Conservation (phyloP, 2,113 vertebrate species). For the Mionectes macconnelli region DNA sequence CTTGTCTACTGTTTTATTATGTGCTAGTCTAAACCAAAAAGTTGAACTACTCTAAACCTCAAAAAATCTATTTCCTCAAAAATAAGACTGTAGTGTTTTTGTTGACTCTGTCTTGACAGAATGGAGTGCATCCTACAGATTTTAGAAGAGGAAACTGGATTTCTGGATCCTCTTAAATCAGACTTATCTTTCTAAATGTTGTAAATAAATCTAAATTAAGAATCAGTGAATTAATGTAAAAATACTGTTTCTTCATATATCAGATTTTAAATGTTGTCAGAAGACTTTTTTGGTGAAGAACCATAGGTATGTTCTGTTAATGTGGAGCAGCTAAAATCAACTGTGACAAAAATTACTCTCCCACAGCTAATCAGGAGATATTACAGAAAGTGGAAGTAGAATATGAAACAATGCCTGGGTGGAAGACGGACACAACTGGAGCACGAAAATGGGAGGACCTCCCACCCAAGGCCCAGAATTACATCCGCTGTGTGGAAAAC, state of each 20-base stretch:
- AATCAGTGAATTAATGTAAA: neutral
- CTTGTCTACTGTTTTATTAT: neutral
- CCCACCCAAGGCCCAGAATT: slow-evolving; percentile 92
- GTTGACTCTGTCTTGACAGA: neutral
- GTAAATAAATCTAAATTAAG: neutral
- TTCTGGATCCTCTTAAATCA: neutral
- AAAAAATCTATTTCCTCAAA: neutral
- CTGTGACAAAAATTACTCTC: neutral
- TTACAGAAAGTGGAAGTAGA: slow-evolving; percentile 96
- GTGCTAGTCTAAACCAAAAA: neutral
- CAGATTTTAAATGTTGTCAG: neutral
- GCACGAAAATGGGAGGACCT: slow-evolving; percentile 94
- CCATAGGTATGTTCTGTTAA: neutral
- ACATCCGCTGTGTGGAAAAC: slow-evolving; percentile 95
- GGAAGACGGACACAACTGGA: slow-evolving; percentile 91
- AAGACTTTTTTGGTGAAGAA: neutral
- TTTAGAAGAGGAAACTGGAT: neutral
- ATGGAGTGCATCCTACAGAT: neutral
- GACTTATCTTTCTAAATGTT: neutral
- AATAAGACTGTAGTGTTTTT: neutral
- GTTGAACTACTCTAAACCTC: neutral
- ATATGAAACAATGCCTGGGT: slow-evolving; percentile 95
- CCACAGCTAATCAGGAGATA: slow-evolving; percentile 91
- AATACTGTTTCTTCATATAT: neutral
- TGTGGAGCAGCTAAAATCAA: neutral